A percentile compares a stretch with the other conserved stretches of the same genome.
These are phyloP conservation scores for Thera britannica DNA, from an alignment of 2,888 invertebrate genomes.

Conservation along the genomic window DNA sequence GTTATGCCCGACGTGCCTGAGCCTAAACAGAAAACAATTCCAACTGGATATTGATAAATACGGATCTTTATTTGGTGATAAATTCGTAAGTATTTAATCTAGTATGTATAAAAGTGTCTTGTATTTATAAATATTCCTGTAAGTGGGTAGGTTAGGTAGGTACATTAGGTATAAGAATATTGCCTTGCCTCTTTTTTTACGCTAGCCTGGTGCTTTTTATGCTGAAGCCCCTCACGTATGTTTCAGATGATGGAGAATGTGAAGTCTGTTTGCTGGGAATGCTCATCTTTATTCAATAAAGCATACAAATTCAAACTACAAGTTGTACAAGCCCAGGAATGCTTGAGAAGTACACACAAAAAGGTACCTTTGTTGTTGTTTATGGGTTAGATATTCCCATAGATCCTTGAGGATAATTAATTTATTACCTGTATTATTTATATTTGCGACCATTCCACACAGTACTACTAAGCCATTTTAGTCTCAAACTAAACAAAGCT, in stretches of 20 bases:
- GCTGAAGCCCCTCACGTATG: not conserved
- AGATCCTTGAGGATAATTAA: no score
- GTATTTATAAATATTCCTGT: no score
- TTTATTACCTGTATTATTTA: no score
- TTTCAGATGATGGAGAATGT: constrained; percentile 15
- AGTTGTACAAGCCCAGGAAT: constrained; percentile 21
- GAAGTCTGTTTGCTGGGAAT: constrained; percentile 26
- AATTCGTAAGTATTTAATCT: constrained; percentile 13
- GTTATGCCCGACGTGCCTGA: constrained; percentile 29
- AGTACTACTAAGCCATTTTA: no score
- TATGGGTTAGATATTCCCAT: no score
- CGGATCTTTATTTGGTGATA: constrained; percentile 14
- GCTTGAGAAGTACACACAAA: not conserved
- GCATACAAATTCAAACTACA: constrained; percentile 16
- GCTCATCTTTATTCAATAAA: constrained; percentile 17
- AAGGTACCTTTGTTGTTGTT: constrained; percentile 4
- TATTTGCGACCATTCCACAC: no score
- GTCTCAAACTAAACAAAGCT: no score
- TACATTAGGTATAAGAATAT: no score
- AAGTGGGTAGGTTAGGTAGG: no score
- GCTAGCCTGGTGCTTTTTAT: no score
- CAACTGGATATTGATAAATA: constrained; percentile 23
- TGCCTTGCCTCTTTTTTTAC: no score
- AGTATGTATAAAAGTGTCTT: no score
- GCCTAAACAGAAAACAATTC: constrained; percentile 22